A percentile compares a stretch with the other conserved stretches of the same genome.
Evolutionary conservation across 2,888 invertebrate genomes (phyloP).

Genomic region (Anorthoa munda): DNA sequence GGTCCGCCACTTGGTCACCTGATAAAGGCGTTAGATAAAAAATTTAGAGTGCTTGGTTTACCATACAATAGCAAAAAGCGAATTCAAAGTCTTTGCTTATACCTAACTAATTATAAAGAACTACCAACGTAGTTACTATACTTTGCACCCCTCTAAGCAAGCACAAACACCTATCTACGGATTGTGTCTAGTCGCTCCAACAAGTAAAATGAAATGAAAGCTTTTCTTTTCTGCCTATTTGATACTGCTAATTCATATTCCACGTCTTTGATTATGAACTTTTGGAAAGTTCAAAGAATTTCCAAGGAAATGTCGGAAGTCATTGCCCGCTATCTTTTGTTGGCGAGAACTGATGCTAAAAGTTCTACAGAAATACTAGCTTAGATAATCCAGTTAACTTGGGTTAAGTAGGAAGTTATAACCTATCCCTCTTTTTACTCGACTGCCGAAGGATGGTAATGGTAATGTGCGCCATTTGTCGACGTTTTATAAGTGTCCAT

Average conservation of each 20-base stretch:
- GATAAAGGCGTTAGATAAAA: too few species aligned
- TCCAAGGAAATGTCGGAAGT: slow-evolving; percentile 8
- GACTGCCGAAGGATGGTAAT: too few species aligned
- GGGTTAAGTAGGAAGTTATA: background rate
- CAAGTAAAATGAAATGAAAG: background rate
- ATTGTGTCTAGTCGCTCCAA: background rate
- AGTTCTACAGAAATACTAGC: background rate
- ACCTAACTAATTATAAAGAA: too few species aligned
- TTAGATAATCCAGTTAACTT: background rate
- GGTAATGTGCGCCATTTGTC: too few species aligned
- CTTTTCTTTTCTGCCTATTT: slow-evolving; percentile 1
- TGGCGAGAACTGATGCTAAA: background rate
- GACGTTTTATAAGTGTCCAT: too few species aligned
- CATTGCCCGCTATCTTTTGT: slow-evolving; percentile 1
- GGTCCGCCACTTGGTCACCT: too few species aligned
- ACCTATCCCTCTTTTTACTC: too few species aligned
- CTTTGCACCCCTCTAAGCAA: too few species aligned
- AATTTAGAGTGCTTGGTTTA: background rate
- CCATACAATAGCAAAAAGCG: background rate
- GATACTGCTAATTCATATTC: slow-evolving; percentile 12
- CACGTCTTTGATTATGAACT: slow-evolving; percentile 32
- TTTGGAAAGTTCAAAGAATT: slow-evolving; percentile 28
- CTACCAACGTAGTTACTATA: background rate
- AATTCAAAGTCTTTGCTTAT: too few species aligned
- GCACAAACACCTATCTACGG: too few species aligned